These are phyloP conservation scores for Callyntrura sp. DNA, from an alignment of 2,888 invertebrate genomes.

Conservation along the genomic window DNA sequence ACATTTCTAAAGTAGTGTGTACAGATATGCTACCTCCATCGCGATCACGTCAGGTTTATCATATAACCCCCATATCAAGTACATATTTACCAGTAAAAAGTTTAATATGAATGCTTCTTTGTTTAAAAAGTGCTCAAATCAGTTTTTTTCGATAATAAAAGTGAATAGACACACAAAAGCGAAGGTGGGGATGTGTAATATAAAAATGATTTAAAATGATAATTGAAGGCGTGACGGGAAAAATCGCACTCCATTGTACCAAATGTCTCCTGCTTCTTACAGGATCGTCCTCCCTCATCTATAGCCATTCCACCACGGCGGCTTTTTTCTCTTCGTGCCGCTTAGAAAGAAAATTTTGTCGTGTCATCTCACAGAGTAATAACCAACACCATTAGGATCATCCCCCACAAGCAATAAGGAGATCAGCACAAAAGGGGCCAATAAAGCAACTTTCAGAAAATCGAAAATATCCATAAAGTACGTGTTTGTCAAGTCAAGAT, in stretches of 20 bases:
- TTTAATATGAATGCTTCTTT: too few species aligned
- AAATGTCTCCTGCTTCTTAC: not conserved
- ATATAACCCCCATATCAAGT: too few species aligned
- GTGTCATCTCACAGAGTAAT: constrained; percentile 70
- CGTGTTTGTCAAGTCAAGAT: constrained; percentile 34
- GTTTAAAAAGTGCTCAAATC: too few species aligned
- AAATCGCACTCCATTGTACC: constrained; percentile 65
- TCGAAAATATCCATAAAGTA: constrained; percentile 54
- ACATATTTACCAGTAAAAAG: too few species aligned
- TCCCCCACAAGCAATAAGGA: constrained; percentile 44
- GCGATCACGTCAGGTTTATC: too few species aligned
- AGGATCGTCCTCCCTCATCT: constrained; percentile 25
- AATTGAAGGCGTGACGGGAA: constrained; percentile 75
- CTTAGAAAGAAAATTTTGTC: constrained; percentile 66
- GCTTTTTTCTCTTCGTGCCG: too few species aligned
- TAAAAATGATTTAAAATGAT: constrained; percentile 56
- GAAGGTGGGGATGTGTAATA: constrained; percentile 65
- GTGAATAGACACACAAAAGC: constrained; percentile 27
- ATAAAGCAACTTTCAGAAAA: constrained; percentile 31
- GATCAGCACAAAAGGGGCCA: constrained; percentile 12
- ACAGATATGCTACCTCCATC: too few species aligned
- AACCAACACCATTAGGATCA: constrained; percentile 56
- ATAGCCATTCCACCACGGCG: too few species aligned
- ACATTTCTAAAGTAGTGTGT: too few species aligned
- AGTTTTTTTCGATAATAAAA: constrained; percentile 35